Base-by-base conservation (phyloP, 1,140 invertebrate species). In the Hyles vespertilio region DNA sequence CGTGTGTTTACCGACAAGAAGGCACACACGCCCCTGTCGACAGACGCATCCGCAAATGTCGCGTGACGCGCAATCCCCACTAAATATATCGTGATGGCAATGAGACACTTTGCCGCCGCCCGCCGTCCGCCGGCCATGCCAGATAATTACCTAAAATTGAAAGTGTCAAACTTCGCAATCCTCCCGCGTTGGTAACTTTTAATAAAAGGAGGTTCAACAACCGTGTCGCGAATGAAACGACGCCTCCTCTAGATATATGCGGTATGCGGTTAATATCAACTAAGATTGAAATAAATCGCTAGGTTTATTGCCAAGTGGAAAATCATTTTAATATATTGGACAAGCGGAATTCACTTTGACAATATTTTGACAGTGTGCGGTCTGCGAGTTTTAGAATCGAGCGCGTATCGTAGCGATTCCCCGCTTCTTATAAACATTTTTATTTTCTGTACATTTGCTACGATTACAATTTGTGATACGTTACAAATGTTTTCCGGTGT, bases 251-350 rank as follows among this genome's bases (percentile, higher is more conserved):
- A 84, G 77, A 87, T 84, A 78, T 78, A 81, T 70, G 77, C 72
- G 81, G 77, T 78, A 82, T 85, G 81, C 70, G 72, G 77, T 84
- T 86, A 79, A 84, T 86, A 87, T 87, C 79, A 77, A 72, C 69
- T 56, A 71, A 67, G 83, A 85, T 88, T 73, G 67, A 88, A 88
- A 88, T 88, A 88, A 88, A 86, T 88, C 71, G 81, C 73, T 84
- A 84, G 82, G 78, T 84, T 84, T 87, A 88, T 85, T 87, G 85
- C 85, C 85, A 87, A 87, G 78, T 83, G 73, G 72, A 83, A 79
- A 86, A 86, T 86, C 79, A 79, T 79, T 83, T 77, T 85, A 85
- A 85, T 83, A 85, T 88, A 88, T 87, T 81, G 75, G 81, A 83
- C 82, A 73, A 72, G 74, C 56, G 84, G 84, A 85, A 88, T 88